These are phyloP conservation scores for Halcyon badia DNA, from an alignment of 2,797 vertebrate genomes.

Conservation along the genomic window DNA sequence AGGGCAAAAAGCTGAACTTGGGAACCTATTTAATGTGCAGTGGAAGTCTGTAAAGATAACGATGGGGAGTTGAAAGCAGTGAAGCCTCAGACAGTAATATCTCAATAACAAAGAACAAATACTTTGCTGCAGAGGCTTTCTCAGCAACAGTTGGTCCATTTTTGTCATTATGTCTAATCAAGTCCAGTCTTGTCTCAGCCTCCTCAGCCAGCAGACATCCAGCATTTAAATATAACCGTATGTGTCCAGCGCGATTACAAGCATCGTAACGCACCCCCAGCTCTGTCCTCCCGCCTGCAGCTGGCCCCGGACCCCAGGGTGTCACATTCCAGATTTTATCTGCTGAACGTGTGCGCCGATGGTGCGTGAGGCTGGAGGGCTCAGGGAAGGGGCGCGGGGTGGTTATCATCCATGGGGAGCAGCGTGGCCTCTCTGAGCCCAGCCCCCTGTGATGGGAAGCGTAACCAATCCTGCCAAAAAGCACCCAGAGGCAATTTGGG, in stretches of 20 bases:
- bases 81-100: constrained; percentile 70
- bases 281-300: constrained; percentile 56
- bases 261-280: neutral
- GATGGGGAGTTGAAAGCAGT: constrained; percentile 65
- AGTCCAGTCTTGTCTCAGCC: constrained; percentile 74
- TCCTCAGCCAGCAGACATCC: constrained; percentile 66
- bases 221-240: constrained; percentile 73
- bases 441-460: accelerated
- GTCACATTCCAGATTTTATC: constrained; percentile 65
- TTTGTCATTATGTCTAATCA: constrained; percentile 72
- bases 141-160: constrained; percentile 72
- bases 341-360: accelerated
- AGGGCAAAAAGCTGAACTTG: constrained; percentile 69
- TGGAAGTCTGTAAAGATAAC: constrained; percentile 74
- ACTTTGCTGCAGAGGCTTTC: constrained; percentile 55
- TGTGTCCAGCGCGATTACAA: constrained; percentile 43
- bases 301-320: constrained; percentile 16
- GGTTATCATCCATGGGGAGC: neutral
- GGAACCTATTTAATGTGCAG: constrained; percentile 68
- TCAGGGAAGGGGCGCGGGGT: neutral
- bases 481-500: accelerated
- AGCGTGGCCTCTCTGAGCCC: neutral
- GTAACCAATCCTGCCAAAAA: neutral
- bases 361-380: neutral
- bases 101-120: constrained; percentile 71